phyloP scores from a whole-genome alignment of 1,140 invertebrate species.

The Drosophila kepulauana region DNA sequence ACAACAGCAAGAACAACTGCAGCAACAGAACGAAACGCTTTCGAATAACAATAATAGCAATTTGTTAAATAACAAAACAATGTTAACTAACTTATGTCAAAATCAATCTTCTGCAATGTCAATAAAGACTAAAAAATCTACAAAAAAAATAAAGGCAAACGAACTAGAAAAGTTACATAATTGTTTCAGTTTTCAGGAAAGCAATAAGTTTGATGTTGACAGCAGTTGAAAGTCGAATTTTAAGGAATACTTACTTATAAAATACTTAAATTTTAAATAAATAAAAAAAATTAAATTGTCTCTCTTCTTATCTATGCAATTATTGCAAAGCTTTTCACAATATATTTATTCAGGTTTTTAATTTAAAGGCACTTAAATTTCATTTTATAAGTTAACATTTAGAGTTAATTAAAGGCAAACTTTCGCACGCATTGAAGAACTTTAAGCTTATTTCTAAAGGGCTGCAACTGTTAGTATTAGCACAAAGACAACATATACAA shows the following conservation, averaged over 20 bases:
- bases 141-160: slow-evolving; percentile 75
- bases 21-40: slow-evolving; percentile 84
- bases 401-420: slow-evolving; percentile 35
- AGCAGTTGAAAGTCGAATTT: no score
- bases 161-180: slow-evolving; percentile 79
- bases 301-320: slow-evolving; percentile 20
- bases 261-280: background rate
- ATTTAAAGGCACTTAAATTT: slow-evolving; percentile 76
- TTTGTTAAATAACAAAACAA: slow-evolving; percentile 75
- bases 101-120: slow-evolving; percentile 77
- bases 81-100: slow-evolving; percentile 63
- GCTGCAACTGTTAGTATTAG: slow-evolving; percentile 52
- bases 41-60: slow-evolving; percentile 75
- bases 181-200: slow-evolving; percentile 9
- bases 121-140: slow-evolving; percentile 74
- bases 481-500: slow-evolving; percentile 70
- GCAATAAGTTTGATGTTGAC: no score
- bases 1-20: slow-evolving; percentile 79
- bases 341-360: slow-evolving; percentile 64
- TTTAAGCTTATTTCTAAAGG: slow-evolving; percentile 30
- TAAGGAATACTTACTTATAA: no score
- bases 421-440: slow-evolving; percentile 55
- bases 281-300: background rate
- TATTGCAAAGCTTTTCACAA: slow-evolving; percentile 38
- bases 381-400: slow-evolving; percentile 77